Conservation (phyloP, 2,888 invertebrate genomes). For the Hydrotaea cyrtoneurina region DNA sequence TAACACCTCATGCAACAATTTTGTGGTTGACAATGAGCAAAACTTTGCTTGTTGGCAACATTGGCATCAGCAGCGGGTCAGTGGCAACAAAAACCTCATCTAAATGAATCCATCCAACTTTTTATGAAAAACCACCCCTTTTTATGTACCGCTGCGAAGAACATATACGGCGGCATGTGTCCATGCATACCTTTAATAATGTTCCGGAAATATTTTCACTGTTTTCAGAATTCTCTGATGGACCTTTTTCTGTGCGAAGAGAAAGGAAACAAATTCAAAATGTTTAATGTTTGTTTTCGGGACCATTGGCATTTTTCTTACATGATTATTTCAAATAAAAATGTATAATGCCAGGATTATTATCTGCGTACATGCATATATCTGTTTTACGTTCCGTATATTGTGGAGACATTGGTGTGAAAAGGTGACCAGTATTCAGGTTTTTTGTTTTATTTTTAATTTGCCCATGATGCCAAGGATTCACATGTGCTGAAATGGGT, state of each 20-base stretch:
- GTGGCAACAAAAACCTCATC: neutral
- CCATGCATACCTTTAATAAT: slow-evolving; percentile 60
- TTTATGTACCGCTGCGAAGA: slow-evolving; percentile 10
- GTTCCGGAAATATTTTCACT: slow-evolving; percentile 52
- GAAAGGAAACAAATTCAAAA: slow-evolving; percentile 51
- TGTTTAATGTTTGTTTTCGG: slow-evolving; percentile 68
- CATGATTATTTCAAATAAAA: slow-evolving; percentile 79
- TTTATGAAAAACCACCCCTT: slow-evolving; percentile 55
- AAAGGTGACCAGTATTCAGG: slow-evolving; percentile 50
- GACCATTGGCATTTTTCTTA: slow-evolving; percentile 72
- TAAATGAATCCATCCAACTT: neutral
- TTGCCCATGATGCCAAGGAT: slow-evolving; percentile 68
- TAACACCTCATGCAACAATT: slow-evolving; percentile 80
- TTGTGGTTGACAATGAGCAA: slow-evolving; percentile 78
- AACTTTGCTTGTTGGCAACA: slow-evolving; percentile 52
- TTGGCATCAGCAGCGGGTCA: neutral
- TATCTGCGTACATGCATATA: slow-evolving; percentile 69
- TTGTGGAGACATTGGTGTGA: slow-evolving; percentile 26
- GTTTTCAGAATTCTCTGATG: slow-evolving; percentile 27
- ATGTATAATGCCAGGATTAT: slow-evolving; percentile 78
- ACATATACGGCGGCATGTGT: neutral
- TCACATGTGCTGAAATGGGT: slow-evolving; percentile 71
- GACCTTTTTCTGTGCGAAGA: slow-evolving; percentile 46
- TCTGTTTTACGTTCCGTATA: slow-evolving; percentile 12
- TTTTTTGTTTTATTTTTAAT: neutral